Conservation (phyloP, 2,113 vertebrate species). For the Burhinus oedicnemus region DNA sequence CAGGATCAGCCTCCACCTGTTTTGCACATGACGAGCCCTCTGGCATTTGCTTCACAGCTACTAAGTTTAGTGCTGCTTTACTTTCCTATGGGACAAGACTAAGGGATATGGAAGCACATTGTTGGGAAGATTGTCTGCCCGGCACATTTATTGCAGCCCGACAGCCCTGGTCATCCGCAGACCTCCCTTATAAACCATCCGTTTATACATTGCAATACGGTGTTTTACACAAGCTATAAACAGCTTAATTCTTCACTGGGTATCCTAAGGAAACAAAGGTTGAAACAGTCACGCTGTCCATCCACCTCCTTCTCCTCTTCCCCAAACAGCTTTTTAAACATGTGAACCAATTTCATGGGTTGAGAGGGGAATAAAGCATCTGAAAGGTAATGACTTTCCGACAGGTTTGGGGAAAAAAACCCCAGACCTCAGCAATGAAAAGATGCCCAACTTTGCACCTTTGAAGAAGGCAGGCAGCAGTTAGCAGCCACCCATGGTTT, state of each 20-base stretch:
- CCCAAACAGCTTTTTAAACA: background rate
- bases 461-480: background rate
- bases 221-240: background rate
- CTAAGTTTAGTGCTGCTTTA: background rate
- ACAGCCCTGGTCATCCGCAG: fast-evolving
- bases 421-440: background rate
- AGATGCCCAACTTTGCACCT: background rate
- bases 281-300: background rate
- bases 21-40: background rate
- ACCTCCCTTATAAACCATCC: background rate
- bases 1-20: background rate
- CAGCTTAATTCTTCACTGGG: background rate
- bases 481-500: fast-evolving
- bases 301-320: background rate
- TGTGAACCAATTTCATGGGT: background rate
- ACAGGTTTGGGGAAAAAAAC: fast-evolving
- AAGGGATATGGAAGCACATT: background rate
- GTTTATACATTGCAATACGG: background rate
- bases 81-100: background rate
- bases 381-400: background rate
- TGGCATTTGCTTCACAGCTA: background rate
- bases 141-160: background rate
- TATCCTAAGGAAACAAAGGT: background rate
- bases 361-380: background rate
- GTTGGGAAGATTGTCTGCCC: background rate